A percentile compares a stretch with the other conserved stretches of the same genome.
These are phyloP conservation scores for Phrixothrix hirtus DNA, from an alignment of 2,888 invertebrate genomes.

Conservation along the genomic window DNA sequence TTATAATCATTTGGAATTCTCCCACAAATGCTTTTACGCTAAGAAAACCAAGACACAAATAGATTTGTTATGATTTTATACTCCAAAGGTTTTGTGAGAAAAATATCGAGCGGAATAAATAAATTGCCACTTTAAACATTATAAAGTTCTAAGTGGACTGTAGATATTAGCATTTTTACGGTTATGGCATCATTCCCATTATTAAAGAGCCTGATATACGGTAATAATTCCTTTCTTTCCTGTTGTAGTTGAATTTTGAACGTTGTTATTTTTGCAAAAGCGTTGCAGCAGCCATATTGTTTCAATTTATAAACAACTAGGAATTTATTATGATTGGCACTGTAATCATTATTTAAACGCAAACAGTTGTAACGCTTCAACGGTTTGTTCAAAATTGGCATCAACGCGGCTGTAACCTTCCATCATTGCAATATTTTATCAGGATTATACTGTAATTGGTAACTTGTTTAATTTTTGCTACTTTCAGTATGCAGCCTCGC, in stretches of 20 bases:
- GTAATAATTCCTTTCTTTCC: slow-evolving; percentile 18
- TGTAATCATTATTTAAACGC: slow-evolving; percentile 6
- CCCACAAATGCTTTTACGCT: background rate
- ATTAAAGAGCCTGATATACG: slow-evolving; percentile 17
- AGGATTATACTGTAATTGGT: no score
- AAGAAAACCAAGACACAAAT: background rate
- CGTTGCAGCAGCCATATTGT: slow-evolving; percentile 13
- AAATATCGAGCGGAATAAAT: slow-evolving; percentile 13
- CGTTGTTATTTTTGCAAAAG: slow-evolving; percentile 8
- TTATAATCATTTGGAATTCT: no score
- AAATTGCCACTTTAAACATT: slow-evolving; percentile 16
- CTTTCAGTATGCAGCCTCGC: no score
- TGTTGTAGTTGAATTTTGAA: slow-evolving; percentile 11
- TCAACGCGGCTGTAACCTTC: no score
- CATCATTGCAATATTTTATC: no score
- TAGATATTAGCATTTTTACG: slow-evolving; percentile 23
- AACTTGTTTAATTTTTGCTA: no score
- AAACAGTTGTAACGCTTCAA: slow-evolving; percentile 8
- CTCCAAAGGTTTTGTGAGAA: background rate
- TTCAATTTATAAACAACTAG: slow-evolving; percentile 17
- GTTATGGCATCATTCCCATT: slow-evolving; percentile 22
- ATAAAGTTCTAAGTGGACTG: slow-evolving; percentile 13
- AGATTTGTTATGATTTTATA: slow-evolving; percentile 4
- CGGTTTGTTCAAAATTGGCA: slow-evolving; percentile 9
- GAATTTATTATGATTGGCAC: slow-evolving; percentile 12